Percentiles rank a stretch among this genome's conserved stretches.
Conservation (phyloP, 1,140 invertebrate species). For the Bombyx mandarina region DNA sequence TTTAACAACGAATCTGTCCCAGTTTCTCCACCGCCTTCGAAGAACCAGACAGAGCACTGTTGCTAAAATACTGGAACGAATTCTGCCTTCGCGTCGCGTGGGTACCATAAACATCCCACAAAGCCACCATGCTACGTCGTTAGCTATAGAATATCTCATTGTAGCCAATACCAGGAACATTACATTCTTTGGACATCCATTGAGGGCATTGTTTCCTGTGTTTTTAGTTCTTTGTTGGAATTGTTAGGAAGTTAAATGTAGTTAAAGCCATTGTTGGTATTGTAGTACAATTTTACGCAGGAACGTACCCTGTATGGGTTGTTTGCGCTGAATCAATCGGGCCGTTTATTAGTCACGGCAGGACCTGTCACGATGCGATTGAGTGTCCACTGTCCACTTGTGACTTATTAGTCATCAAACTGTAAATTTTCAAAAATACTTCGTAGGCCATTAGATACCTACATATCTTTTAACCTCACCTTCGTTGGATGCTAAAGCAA, state of each 20-base stretch:
- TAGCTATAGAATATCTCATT: constrained; percentile 49
- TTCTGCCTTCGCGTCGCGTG: constrained; percentile 60
- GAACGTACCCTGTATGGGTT: constrained; percentile 29
- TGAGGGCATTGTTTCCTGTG: constrained; percentile 28
- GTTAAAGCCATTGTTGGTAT: constrained; percentile 52
- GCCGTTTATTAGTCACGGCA: constrained; percentile 59
- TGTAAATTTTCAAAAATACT: constrained; percentile 1
- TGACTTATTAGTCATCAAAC: constrained; percentile 23
- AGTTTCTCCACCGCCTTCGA: constrained; percentile 45
- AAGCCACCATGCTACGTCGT: constrained; percentile 49
- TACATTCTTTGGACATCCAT: constrained; percentile 34
- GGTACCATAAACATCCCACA: constrained; percentile 60
- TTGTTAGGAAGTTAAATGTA: constrained; percentile 69
- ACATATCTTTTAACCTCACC: too few species aligned
- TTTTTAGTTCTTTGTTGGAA: constrained; percentile 31
- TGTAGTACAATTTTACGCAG: constrained; percentile 51
- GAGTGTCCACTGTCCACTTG: constrained; percentile 13
- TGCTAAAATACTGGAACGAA: constrained; percentile 66
- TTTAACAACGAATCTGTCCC: constrained; percentile 31
- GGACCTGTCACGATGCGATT: constrained; percentile 47
- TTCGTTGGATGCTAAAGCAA: too few species aligned
- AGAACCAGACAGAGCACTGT: constrained; percentile 41
- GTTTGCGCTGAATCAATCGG: constrained; percentile 51
- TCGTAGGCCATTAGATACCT: neutral
- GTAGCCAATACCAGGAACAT: constrained; percentile 48